A percentile compares a stretch with the other conserved stretches of the same genome.
Conservation (phyloP, 1,140 invertebrate genomes). For the Microplitis mediator region DNA sequence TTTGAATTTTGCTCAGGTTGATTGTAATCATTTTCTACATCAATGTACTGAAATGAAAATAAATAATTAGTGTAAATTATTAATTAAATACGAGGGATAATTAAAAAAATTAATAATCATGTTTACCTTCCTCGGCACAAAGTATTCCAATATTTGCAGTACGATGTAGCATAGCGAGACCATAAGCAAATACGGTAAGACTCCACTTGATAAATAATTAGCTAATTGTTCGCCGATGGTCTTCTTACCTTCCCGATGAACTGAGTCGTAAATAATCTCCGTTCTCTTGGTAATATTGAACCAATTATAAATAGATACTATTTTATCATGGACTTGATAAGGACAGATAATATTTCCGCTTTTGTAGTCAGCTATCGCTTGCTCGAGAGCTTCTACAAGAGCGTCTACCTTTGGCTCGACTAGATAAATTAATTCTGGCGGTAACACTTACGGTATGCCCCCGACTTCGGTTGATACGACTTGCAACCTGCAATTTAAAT, state of each 20-base stretch:
- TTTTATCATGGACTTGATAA: conserved; percentile 75
- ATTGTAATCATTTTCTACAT: conserved; percentile 67
- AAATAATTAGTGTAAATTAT: conserved; percentile 12
- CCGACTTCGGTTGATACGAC: conserved; percentile 98
- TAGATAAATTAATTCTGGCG: conserved; percentile 86
- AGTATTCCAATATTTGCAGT: conserved; percentile 72
- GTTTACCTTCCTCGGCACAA: conserved; percentile 72
- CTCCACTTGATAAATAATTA: conserved; percentile 75
- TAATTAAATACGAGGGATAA: conserved; percentile 4
- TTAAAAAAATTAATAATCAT: conserved; percentile 1
- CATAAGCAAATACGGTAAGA: conserved; percentile 80
- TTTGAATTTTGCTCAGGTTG: conserved; percentile 4
- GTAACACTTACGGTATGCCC: conserved; percentile 97
- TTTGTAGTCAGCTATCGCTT: conserved; percentile 74
- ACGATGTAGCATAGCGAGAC: conserved; percentile 80
- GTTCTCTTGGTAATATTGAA: conserved; percentile 88
- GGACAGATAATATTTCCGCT: conserved; percentile 71
- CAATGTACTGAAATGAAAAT: conserved; percentile 64
- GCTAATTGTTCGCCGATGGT: conserved; percentile 69
- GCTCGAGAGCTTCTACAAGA: conserved; percentile 71
- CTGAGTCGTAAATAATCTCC: conserved; percentile 83
- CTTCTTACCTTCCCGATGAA: conserved; percentile 68
- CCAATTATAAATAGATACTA: conserved; percentile 92
- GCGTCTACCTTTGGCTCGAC: conserved; percentile 84
- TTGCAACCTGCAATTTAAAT: conserved; percentile 74